Evolutionary conservation across 1,140 invertebrate genomes (phyloP), one percentile per base, ranked within the genome.

Genomic region (Caerostris darwini): DNA sequence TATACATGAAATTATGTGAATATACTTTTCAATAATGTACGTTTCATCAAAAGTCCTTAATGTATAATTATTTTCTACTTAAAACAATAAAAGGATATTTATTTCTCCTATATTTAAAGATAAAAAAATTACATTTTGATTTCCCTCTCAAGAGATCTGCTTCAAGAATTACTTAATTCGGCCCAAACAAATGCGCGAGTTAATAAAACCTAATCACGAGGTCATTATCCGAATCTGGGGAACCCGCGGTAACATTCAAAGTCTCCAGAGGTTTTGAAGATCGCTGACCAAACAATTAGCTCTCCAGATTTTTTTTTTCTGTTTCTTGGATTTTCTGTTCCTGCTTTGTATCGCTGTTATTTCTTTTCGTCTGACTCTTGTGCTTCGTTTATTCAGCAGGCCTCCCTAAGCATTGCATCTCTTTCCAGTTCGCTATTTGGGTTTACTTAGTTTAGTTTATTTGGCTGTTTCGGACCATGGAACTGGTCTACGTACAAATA

Each of bases 271-370:
- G 83, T 71, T 53, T 59, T 67, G 67, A 77, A 87, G 83, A 93
- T 87, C 82, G 82, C 92, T 93, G 92, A 93, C 92, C 92, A 93
- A 93, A 93, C 92, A 93, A 93, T 93, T 93, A 93, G 92, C 92
- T 92, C 34, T 34, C 5, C 82, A 19, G 53, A 82, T 3, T 82
- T 50, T 53, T 77, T 90, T 77, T 71, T 69, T 53, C 64, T 54
- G 5, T n/a, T 54, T 53, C 17, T 64, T 85, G 82, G n/a, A 12
- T 69, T 83, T 61, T 59, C 71, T 85, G n/a, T 67, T 57, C n/a
- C 53, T 85, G 54, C 57, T n/a, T 91, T 91, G 57, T 61, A 69
- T 90, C 34, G 88, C 50, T 58, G 56, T 58, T 14, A 54, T 64
- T 92, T 64, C 90, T 92, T 92, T 92, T 87, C 14, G 50, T 71